Evolutionary conservation across 2,888 invertebrate species (phyloP), one percentile per base, ranked within the genome.

Genomic region (Rhimphoctona megacephalus): DNA sequence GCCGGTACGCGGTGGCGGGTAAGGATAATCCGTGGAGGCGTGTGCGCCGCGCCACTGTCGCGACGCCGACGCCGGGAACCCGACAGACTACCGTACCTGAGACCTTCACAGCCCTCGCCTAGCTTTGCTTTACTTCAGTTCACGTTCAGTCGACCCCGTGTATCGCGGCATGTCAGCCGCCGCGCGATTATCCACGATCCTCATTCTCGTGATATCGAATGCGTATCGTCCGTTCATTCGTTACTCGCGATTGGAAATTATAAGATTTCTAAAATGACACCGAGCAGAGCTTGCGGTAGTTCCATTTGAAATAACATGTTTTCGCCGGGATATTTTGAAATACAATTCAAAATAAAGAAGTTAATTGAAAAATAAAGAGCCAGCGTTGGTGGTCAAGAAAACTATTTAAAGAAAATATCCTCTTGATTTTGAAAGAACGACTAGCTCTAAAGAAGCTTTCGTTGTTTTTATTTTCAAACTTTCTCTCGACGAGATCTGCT

Each of bases 101-200:
- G 79, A 61, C 89, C 90, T 89, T 88, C 87, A 88, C 90, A 88
- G 49, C 88, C 87, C 89, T 89, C 69, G 73, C 64, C 67, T 66
- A n/a, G 54, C 54, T 39, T 46, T 70, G 80, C 36, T 69, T 79
- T 43, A 33, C 30, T 89, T 89, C 90, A 76, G 82, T 77, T 67
- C 22, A 77, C 82, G 91, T 91, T 93, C 94, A 94, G 94, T 94
- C 94, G 93, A 94, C 93, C 94, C 93, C 94, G 94, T 94, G 94
- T 93, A 94, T 91, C 93, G 94, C 93, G 94, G 94, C 93, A 93
- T 94, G 94, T 91, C 92, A 93, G 94, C 91, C 91, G 92, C 92
- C 92, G 91, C 89, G 90, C 91, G 87, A 87, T 76, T 83, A 52
- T 81, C 49, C 86, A 64, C 73, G 72, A 72, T 77, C n/a, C 19